A percentile compares a stretch with the other conserved stretches of the same genome.
Conservation (phyloP, 2,888 invertebrate species). For the Petrolisthes cinctipes region DNA sequence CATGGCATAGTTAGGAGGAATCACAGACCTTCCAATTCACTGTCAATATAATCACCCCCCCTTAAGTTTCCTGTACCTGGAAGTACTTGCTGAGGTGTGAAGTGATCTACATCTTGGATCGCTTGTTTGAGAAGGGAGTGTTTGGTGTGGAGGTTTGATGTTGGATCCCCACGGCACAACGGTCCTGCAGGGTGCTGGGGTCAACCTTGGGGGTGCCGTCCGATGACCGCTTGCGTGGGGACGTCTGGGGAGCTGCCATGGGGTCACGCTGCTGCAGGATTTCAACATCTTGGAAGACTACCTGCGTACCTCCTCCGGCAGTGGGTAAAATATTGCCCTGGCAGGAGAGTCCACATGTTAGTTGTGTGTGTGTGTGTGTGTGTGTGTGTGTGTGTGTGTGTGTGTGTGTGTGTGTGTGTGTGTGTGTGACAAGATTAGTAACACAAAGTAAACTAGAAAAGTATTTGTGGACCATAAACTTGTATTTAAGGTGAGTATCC, state of each 20-base stretch:
- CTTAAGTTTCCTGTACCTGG: too few species aligned
- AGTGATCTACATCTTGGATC: slow-evolving; percentile 25
- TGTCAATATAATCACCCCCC: background rate
- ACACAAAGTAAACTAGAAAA: background rate
- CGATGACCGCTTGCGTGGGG: slow-evolving; percentile 33
- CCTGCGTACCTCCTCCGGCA: slow-evolving; percentile 92
- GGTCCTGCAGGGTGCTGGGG: slow-evolving; percentile 25
- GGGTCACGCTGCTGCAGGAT: slow-evolving; percentile 64
- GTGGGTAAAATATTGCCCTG: slow-evolving; percentile 94
- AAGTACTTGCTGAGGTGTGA: too few species aligned
- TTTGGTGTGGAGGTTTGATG: slow-evolving; percentile 31
- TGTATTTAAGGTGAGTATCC: background rate
- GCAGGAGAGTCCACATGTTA: slow-evolving; percentile 54
- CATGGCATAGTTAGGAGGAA: too few species aligned
- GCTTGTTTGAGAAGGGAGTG: slow-evolving; percentile 14
- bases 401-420: too few species aligned
- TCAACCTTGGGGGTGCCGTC: slow-evolving; percentile 41
- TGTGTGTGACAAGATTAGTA: background rate
- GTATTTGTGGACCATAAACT: too few species aligned
- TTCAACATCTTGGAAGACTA: slow-evolving; percentile 66
- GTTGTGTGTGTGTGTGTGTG: background rate
- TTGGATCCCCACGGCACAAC: slow-evolving; percentile 17
- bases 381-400: background rate
- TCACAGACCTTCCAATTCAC: too few species aligned
- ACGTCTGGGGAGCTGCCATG: slow-evolving; percentile 21